These are phyloP conservation scores for Sula dactylatra DNA, from an alignment of 2,113 vertebrate genomes.

Conservation along the genomic window DNA sequence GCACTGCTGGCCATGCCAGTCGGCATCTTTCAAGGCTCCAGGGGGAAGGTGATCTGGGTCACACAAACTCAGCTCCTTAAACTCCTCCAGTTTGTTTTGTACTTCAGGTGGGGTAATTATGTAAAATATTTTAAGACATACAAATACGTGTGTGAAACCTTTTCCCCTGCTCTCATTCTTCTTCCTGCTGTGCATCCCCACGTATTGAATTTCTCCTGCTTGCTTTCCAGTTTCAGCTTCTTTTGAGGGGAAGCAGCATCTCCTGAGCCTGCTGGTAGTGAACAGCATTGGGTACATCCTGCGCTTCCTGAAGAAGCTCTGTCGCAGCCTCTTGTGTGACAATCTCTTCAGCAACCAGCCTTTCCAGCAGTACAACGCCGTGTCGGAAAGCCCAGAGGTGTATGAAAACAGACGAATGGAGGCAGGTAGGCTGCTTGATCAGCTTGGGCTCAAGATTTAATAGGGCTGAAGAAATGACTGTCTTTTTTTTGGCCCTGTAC, in stretches of 20 bases:
- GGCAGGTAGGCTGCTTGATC: conserved; percentile 60
- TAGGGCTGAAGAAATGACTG: neutral
- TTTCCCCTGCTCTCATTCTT: neutral
- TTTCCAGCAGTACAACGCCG: conserved; percentile 72
- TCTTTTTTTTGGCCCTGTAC: neutral
- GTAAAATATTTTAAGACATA: neutral
- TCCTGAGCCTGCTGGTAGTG: conserved; percentile 89
- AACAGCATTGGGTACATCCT: conserved; percentile 94
- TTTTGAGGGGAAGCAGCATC: conserved; percentile 95
- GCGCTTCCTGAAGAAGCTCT: conserved; percentile 94
- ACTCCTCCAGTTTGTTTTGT: neutral
- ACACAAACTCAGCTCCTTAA: neutral
- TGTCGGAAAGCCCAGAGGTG: conserved; percentile 54
- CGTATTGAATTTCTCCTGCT: neutral
- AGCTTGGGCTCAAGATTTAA: neutral
- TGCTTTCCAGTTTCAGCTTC: conserved; percentile 81
- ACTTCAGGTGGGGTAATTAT: neutral
- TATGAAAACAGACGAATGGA: conserved; percentile 57
- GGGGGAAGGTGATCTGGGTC: neutral
- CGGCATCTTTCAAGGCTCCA: neutral
- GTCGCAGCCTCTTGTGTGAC: conserved; percentile 90
- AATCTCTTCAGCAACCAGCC: conserved; percentile 96
- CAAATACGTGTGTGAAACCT: neutral
- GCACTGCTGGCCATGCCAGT: neutral
- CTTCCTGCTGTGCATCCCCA: neutral